A percentile compares a stretch with the other conserved stretches of the same genome.
phyloP scores from a whole-genome alignment of 1,140 invertebrate genomes.

The Cryptotermes secundus region DNA sequence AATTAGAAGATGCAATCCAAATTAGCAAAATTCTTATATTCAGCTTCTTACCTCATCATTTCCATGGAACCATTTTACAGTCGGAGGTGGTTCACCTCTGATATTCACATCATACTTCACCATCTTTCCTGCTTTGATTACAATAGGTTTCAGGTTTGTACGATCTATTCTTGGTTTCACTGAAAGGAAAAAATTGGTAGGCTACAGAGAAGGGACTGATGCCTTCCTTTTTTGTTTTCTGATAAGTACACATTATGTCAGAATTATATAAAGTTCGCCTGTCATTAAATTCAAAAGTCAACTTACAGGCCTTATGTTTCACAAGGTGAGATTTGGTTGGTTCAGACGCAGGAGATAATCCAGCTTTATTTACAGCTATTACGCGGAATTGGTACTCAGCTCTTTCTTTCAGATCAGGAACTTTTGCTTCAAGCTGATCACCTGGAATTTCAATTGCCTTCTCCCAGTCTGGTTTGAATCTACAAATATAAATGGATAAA shows the following conservation, averaged over 20 bases:
- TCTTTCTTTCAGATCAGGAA: conserved; percentile 85
- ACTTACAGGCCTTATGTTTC: conserved; percentile 84
- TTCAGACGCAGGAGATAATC: conserved; percentile 89
- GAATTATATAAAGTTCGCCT: no score
- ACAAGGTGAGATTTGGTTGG: conserved; percentile 89
- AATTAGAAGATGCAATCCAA: background rate
- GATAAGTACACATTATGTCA: no score
- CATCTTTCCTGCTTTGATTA: conserved; percentile 86
- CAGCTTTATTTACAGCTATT: conserved; percentile 95
- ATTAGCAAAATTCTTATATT: no score
- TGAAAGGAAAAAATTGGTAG: conserved; percentile 47
- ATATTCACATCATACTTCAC: conserved; percentile 94
- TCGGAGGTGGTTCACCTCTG: conserved; percentile 91
- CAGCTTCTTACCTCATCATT: conserved; percentile 51
- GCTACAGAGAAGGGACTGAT: background rate
- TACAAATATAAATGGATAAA: conserved; percentile 33
- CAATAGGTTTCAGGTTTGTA: conserved; percentile 88
- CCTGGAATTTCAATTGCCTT: conserved; percentile 78
- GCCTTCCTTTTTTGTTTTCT: no score
- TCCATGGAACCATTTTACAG: conserved; percentile 80
- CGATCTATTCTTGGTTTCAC: conserved; percentile 97
- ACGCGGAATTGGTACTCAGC: conserved; percentile 95
- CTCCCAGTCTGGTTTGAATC: conserved; percentile 74
- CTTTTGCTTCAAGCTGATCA: conserved; percentile 71
- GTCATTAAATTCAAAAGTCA: background rate